These are phyloP conservation scores for Gandaritis pyraliata DNA, from an alignment of 2,888 invertebrate genomes.

Conservation along the genomic window DNA sequence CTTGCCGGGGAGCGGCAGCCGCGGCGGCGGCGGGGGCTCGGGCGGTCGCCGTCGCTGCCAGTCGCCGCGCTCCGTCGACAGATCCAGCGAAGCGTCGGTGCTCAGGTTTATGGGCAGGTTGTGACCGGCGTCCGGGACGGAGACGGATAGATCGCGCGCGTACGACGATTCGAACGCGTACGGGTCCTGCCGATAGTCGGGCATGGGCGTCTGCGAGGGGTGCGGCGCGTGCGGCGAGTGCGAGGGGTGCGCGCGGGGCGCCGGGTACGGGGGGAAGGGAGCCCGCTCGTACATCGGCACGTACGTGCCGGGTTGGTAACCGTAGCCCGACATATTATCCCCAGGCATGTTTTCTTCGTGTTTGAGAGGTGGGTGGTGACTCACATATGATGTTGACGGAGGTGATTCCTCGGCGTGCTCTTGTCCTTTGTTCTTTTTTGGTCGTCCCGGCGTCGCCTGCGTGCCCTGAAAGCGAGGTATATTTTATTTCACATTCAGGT, in stretches of 20 bases:
- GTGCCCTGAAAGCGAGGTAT: constrained; percentile 50
- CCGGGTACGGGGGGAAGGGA: constrained; percentile 51
- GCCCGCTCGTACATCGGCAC: constrained; percentile 55
- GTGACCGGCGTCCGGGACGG: constrained; percentile 63
- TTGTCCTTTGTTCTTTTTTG: constrained; percentile 74
- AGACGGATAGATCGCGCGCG: constrained; percentile 66
- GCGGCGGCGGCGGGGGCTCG: constrained; percentile 63
- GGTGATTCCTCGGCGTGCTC: constrained; percentile 66
- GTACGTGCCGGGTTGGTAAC: constrained; percentile 64
- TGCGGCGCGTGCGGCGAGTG: constrained; percentile 48
- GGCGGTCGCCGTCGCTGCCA: constrained; percentile 74
- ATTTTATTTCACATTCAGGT: constrained; percentile 2
- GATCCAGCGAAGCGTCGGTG: constrained; percentile 76
- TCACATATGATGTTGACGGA: constrained; percentile 69
- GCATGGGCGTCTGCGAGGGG: constrained; percentile 50
- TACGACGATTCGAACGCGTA: constrained; percentile 64
- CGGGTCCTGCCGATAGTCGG: constrained; percentile 71
- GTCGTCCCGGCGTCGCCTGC: constrained; percentile 73
- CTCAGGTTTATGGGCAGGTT: constrained; percentile 80
- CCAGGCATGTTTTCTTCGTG: constrained; percentile 64
- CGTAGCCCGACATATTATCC: constrained; percentile 44
- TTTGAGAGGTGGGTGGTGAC: constrained; percentile 61
- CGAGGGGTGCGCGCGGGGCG: constrained; percentile 49
- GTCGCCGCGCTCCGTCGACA: constrained; percentile 71
- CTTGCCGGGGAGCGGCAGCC: constrained; percentile 76